Evolutionary conservation across 92 coral and sea anemone species (phyloP), one percentile per base, ranked within the genome.

Genomic region (Palythoa grandis): DNA sequence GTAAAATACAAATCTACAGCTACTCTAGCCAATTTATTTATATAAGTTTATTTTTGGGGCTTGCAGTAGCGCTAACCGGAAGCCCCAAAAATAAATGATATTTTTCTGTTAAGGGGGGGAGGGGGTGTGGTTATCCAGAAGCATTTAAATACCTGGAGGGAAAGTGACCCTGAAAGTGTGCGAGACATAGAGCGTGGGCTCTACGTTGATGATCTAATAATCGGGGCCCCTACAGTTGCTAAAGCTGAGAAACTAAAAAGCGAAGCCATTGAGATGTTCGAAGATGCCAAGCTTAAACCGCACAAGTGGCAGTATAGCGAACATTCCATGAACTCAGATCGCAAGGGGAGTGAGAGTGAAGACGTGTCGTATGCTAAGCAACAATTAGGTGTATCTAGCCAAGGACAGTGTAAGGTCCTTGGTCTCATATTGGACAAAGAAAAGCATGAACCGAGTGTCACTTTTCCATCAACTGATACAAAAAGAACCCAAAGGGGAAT

Each of bases 61-160:
- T n/a, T n/a, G n/a, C n/a, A n/a, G n/a, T n/a, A n/a, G n/a, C n/a
- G n/a, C n/a, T n/a, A n/a, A n/a, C n/a, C n/a, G n/a, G n/a, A n/a
- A n/a, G n/a, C n/a, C n/a, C n/a, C n/a, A n/a, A n/a, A n/a, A n/a
- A n/a, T n/a, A n/a, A n/a, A n/a, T n/a, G n/a, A n/a, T n/a, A n/a
- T n/a, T n/a, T n/a, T n/a, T n/a, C n/a, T n/a, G n/a, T n/a, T n/a
- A n/a, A n/a, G n/a, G 35, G 35, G 35, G 35, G 35, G 35, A 29
- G 35, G 35, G 35, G n/a, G n/a, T n/a, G n/a, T n/a, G n/a, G n/a
- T n/a, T 7, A 16, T 12, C 11, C 20, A 63, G 69, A 2, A 63
- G 24, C 69, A 63, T 20, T 20, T 63, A 29, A 17, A 63, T 6
- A 82, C 85, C 66, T 86, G 89, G 85, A 86, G 78, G 53, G 89